phyloP scores from a whole-genome alignment of 2,113 vertebrate species.

The Microcebus jonahi region DNA sequence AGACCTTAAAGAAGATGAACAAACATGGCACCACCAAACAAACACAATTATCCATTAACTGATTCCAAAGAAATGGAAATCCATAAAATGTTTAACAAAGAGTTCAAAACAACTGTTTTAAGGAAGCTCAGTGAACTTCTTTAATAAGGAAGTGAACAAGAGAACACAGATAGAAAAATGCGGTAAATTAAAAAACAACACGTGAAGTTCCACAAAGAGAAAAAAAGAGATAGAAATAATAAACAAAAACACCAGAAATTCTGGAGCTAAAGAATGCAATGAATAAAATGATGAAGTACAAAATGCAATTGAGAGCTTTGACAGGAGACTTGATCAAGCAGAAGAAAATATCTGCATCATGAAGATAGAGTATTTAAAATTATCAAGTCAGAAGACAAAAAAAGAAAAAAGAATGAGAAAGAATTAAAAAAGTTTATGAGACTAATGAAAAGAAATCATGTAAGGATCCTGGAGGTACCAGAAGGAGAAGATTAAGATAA shows the following conservation, averaged over 20 bases:
- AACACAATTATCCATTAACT: not conserved
- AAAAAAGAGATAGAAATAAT: not conserved
- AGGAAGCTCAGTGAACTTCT: not conserved
- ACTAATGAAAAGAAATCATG: not conserved
- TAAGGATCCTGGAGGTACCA: not conserved
- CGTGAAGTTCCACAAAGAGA: not conserved
- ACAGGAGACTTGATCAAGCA: not conserved
- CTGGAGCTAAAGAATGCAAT: not conserved
- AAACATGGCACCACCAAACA: not conserved
- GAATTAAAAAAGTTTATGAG: not conserved
- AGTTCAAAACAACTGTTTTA: not conserved
- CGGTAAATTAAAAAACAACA: not conserved
- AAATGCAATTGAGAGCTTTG: not conserved
- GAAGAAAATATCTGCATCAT: not conserved
- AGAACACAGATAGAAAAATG: not conserved
- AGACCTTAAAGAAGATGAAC: not conserved
- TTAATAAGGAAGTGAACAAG: not conserved
- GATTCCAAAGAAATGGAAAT: not conserved
- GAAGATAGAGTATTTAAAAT: not conserved
- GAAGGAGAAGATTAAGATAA: not conserved
- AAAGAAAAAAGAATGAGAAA: not conserved
- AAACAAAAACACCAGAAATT: not conserved
- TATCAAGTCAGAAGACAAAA: not conserved
- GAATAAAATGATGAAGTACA: not conserved
- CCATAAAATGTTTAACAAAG: not conserved